A percentile compares a stretch with the other conserved stretches of the same genome.
phyloP scores from a whole-genome alignment of 30 jellyfish, hydroid and myxozoan species.

The Clytia hemisphaerica region DNA sequence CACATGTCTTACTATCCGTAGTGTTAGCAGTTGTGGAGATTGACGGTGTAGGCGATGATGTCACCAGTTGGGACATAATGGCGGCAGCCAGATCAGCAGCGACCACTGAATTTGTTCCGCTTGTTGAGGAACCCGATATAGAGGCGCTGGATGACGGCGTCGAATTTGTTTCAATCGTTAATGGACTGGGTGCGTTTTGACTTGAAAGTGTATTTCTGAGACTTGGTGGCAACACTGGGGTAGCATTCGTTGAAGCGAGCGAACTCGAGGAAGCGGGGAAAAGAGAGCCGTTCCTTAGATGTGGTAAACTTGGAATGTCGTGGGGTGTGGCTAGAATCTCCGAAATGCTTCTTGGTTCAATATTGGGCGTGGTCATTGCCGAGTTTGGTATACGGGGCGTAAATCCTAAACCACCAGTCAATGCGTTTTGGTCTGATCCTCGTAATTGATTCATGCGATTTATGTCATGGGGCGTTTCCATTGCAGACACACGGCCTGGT shows the following conservation, averaged over 20 bases:
- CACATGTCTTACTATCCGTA: constrained; percentile 37
- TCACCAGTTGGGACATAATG: constrained; percentile 69
- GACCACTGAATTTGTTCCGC: constrained; percentile 24
- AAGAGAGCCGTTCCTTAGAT: neutral
- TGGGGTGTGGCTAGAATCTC: constrained; percentile 1
- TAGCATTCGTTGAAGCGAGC: too few species aligned
- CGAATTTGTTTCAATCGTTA: neutral
- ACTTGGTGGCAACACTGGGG: too few species aligned
- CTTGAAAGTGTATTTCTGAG: neutral
- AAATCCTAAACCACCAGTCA: constrained; percentile 31
- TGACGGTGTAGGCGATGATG: constrained; percentile 64
- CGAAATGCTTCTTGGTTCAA: neutral
- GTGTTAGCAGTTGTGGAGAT: constrained; percentile 54
- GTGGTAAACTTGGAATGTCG: constrained; percentile 1
- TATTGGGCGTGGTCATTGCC: neutral
- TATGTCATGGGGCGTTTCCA: constrained; percentile 19
- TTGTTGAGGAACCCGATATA: constrained; percentile 13
- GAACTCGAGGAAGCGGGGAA: too few species aligned
- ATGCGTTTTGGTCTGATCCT: neutral
- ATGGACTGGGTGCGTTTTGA: neutral
- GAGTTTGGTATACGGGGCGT: neutral
- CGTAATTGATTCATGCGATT: constrained; percentile 4
- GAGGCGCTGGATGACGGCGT: constrained; percentile 23
- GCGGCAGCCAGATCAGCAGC: constrained; percentile 95
- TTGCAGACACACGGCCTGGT: neutral